Evolutionary conservation across 2,888 invertebrate genomes (phyloP).

Genomic region (Cephus runcator): DNA sequence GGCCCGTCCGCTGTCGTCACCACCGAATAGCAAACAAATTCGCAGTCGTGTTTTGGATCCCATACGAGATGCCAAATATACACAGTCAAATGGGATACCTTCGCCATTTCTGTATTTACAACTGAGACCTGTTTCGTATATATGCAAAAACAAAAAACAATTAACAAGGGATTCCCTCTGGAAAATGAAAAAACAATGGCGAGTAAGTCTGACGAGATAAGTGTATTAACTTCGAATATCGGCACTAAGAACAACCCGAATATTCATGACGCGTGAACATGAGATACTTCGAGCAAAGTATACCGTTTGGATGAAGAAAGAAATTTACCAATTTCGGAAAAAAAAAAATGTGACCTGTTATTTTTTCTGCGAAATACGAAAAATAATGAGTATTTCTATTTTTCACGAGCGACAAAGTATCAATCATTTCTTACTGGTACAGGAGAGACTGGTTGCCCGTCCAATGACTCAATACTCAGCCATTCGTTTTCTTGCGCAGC

Average conservation of each 20-base stretch:
- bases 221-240: neutral
- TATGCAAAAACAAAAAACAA: neutral
- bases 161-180: neutral
- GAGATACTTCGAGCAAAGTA: neutral
- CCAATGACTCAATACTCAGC: neutral
- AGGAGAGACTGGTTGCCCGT: neutral
- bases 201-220: neutral
- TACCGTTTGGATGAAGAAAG: neutral
- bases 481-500: neutral
- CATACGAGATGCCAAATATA: constrained; percentile 3
- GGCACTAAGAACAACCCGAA: neutral
- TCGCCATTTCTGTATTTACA: neutral
- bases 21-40: constrained; percentile 18
- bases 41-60: constrained; percentile 3
- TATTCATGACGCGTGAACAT: neutral
- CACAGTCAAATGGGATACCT: neutral
- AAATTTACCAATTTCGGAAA: neutral
- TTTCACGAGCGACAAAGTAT: neutral
- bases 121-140: neutral
- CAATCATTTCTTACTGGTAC: neutral
- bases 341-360: too few species aligned
- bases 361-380: too few species aligned
- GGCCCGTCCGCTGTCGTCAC: constrained; percentile 4
- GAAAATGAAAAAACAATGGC: neutral
- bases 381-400: neutral